Base-by-base conservation (phyloP, 2,888 invertebrate genomes). In the Lacanobia oleracea region DNA sequence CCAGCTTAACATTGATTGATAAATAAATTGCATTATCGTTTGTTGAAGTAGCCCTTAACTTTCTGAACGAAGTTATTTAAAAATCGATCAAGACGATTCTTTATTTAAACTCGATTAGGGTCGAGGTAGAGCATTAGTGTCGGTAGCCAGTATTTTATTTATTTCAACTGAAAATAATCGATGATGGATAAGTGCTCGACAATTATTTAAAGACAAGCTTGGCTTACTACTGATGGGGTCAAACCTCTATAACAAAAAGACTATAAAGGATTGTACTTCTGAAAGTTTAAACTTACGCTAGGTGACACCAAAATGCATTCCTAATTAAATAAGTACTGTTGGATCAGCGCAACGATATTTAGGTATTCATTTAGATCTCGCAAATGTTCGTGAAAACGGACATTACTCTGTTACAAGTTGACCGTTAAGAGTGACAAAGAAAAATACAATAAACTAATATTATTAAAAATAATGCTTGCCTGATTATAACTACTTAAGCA, bases 401-500 rank as follows among this genome's bases (percentile, higher is more conserved):
- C 18, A 54, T 27, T 54, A 54, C 16, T 54, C 54, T 54, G 12
- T 53, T 14, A 27, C 16, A 54, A 54, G 16, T 54, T 54, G 18
- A 18, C 16, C 3, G 27, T 23, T 27, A 54, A 54, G 18, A 54
- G 27, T 54, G 53, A 54, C 2, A 23, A 5, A 50, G 4, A 50
- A 16, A 66, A 66, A 7, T 14, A 37, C 14, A 23, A 33, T 18
- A 65, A 64, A 37, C 33, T 65, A 23, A 37, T 43, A 43, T 43
- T 14, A 43, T 43, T 43, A 4, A 16, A 43, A 37, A 67, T 5
- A 27, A 48, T 16, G 37, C 40, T 66, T 51, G n/a, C 23, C n/a
- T 50, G 16, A 40, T 66, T 67, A n/a, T 40, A n/a, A 37, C 18
- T 65, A 67, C 48, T 8, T n/a, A 67, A 64, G 67, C 65, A 23